phyloP scores from a whole-genome alignment of 2,113 vertebrate genomes.

The Merops nubicus region DNA sequence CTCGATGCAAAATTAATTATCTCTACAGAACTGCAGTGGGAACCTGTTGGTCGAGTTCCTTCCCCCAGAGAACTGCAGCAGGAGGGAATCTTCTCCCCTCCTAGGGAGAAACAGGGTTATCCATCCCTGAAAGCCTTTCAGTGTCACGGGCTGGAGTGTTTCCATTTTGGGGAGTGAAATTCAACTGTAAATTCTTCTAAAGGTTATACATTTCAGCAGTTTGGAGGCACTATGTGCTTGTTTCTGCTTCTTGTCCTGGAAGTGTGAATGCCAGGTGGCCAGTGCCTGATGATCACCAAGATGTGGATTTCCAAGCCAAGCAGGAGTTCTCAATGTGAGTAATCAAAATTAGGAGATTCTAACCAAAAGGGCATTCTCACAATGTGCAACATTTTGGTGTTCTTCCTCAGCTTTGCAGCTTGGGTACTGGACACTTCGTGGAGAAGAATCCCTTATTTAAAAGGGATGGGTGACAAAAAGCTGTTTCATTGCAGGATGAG shows the following conservation, averaged over 20 bases:
- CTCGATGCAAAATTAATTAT: not conserved
- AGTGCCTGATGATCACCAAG: fast-evolving
- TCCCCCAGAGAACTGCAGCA: not conserved
- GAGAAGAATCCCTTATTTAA: not conserved
- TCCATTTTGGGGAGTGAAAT: not conserved
- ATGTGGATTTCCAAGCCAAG: not conserved
- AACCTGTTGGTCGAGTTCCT: not conserved
- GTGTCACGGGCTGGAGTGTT: not conserved
- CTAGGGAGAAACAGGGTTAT: fast-evolving
- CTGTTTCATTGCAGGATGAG: not conserved
- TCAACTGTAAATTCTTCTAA: not conserved
- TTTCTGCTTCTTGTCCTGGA: not conserved
- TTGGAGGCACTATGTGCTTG: fast-evolving
- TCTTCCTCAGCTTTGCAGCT: not conserved
- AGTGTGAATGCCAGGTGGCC: fast-evolving
- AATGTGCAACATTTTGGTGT: not conserved
- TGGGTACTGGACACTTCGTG: not conserved
- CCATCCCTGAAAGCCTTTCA: not conserved
- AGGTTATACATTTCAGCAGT: not conserved
- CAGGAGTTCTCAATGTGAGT: not conserved
- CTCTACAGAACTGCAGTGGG: not conserved
- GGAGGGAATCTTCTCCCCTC: not conserved
- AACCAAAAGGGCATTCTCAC: not conserved
- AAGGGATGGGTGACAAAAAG: not conserved
- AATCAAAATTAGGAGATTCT: not conserved